These are phyloP conservation scores for Caenorhabditis sp. DNA, from an alignment of 2,888 invertebrate genomes.

Conservation along the genomic window DNA sequence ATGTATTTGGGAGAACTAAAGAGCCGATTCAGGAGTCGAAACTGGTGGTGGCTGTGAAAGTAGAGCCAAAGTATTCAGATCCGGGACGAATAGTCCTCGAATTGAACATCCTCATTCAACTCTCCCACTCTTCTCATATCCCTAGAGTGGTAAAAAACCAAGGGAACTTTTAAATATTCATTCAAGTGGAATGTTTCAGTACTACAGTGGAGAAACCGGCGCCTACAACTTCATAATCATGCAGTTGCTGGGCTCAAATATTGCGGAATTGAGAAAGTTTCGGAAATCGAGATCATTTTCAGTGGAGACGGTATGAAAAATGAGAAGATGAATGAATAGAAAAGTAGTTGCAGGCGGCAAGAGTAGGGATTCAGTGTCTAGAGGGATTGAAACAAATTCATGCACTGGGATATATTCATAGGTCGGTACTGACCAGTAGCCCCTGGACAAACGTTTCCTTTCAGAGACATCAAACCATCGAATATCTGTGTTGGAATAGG, in stretches of 20 bases:
- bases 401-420: conserved; percentile 77
- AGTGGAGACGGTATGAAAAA: conserved; percentile 53
- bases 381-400: conserved; percentile 77
- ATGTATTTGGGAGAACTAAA: background rate
- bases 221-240: conserved; percentile 79
- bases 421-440: conserved; percentile 52
- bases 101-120: conserved; percentile 71
- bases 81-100: conserved; percentile 79
- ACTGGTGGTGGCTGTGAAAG: conserved; percentile 78
- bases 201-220: conserved; percentile 75
- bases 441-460: background rate
- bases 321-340: background rate
- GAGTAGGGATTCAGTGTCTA: conserved; percentile 75
- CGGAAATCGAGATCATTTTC: conserved; percentile 64
- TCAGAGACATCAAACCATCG: conserved; percentile 79
- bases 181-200: conserved; percentile 58
- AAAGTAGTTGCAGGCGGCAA: conserved; percentile 36
- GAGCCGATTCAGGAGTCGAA: conserved; percentile 39
- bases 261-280: conserved; percentile 76
- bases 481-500: conserved; percentile 79
- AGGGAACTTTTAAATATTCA: background rate
- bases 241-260: conserved; percentile 80
- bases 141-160: conserved; percentile 75
- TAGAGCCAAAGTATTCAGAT: conserved; percentile 76
- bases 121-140: conserved; percentile 67